phyloP scores from a whole-genome alignment of 2,797 vertebrate species.

The Lindbergichthys nudifrons region DNA sequence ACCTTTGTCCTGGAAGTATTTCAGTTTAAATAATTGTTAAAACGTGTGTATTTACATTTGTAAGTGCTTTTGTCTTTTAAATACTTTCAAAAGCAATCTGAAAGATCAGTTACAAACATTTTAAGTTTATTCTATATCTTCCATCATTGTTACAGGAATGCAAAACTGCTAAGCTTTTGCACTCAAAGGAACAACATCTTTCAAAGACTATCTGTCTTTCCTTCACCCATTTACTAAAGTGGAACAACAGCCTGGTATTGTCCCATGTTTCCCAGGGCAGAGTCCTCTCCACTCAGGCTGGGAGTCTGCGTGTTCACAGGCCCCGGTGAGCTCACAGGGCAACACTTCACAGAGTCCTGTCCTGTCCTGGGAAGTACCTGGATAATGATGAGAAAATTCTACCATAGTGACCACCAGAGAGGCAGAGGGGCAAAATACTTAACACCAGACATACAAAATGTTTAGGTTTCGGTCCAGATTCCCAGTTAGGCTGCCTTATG shows the following conservation, averaged over 20 bases:
- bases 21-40: background rate
- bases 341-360: constrained; percentile 59
- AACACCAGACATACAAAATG: constrained; percentile 59
- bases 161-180: constrained; percentile 13
- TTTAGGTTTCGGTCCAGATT: constrained; percentile 56
- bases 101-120: background rate
- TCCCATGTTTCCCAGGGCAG: constrained; percentile 35
- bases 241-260: constrained; percentile 56
- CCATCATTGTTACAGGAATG: background rate
- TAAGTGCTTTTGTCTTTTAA: background rate
- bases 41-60: background rate
- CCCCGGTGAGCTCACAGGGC: constrained; percentile 66
- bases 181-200: constrained; percentile 18
- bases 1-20: constrained; percentile 5
- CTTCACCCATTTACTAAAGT: constrained; percentile 42
- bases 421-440: constrained; percentile 64
- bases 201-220: constrained; percentile 55
- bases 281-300: constrained; percentile 55
- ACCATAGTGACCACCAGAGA: constrained; percentile 40
- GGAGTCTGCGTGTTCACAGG: constrained; percentile 78
- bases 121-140: background rate
- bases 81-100: background rate
- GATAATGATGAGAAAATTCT: constrained; percentile 64
- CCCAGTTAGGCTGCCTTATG: constrained; percentile 35
- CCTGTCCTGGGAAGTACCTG: constrained; percentile 63